Percentiles rank a stretch among this genome's conserved stretches.
These are phyloP conservation scores for Porites rus DNA, from an alignment of 92 coral and sea anemone species.

Conservation along the genomic window DNA sequence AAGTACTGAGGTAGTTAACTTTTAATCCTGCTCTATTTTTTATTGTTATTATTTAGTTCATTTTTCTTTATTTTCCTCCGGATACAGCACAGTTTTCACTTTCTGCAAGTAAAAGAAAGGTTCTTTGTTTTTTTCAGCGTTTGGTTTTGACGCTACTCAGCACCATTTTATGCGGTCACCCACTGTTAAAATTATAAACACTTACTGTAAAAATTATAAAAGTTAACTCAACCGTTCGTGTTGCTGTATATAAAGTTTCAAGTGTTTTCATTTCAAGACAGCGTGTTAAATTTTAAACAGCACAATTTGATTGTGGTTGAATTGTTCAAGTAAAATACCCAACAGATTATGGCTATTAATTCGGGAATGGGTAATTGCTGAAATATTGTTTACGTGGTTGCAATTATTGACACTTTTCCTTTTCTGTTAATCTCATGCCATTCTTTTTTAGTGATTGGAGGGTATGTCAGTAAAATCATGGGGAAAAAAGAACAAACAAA, in stretches of 20 bases:
- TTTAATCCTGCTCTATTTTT: neutral
- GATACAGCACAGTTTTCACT: neutral
- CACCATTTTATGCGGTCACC: neutral
- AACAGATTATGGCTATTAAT: neutral
- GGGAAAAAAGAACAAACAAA: too few species aligned
- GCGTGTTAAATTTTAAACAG: constrained; percentile 15
- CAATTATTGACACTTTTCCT: too few species aligned
- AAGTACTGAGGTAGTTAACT: neutral
- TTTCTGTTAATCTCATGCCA: too few species aligned
- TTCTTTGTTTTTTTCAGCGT: neutral
- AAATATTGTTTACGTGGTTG: neutral
- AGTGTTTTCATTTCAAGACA: neutral
- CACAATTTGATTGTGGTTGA: neutral
- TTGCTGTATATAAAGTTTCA: constrained; percentile 3
- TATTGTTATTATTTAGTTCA: neutral
- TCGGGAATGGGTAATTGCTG: neutral
- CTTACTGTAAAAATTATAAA: neutral
- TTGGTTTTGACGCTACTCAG: constrained; percentile 8
- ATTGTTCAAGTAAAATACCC: neutral
- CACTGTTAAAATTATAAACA: constrained; percentile 28
- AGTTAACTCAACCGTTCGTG: constrained; percentile 5
- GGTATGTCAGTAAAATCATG: too few species aligned
- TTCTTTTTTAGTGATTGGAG: too few species aligned
- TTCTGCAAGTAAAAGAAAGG: neutral
- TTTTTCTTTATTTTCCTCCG: too few species aligned